Conservation (phyloP, 2,888 invertebrate species). For the Spialia ferax region DNA sequence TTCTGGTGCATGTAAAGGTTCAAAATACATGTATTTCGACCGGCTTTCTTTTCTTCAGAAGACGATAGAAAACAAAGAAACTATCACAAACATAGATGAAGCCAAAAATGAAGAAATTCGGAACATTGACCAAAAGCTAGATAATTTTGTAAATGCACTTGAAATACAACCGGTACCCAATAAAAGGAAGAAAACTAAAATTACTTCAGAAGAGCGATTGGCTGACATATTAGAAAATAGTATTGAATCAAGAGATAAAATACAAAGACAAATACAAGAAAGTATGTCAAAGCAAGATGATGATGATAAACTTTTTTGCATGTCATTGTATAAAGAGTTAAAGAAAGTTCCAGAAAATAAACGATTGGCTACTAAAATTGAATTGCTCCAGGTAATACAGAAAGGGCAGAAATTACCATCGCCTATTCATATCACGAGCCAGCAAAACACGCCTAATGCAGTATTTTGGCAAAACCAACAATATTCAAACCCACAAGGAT, state of each 20-base stretch:
- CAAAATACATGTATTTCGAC: conserved; percentile 10
- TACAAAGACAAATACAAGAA: conserved; percentile 48
- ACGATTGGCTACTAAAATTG: conserved; percentile 53
- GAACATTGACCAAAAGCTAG: conserved; percentile 4
- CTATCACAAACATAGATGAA: conserved; percentile 43
- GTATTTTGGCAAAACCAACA: conserved; percentile 28
- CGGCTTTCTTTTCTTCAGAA: conserved; percentile 38
- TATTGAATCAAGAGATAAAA: conserved; percentile 41
- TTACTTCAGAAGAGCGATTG: conserved; percentile 47
- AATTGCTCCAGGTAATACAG: conserved; percentile 49
- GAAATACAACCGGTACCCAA: conserved; percentile 12
- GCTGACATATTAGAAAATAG: conserved; percentile 51
- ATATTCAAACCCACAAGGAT: conserved; percentile 51
- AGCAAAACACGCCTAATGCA: conserved; percentile 48
- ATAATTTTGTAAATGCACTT: conserved; percentile 5
- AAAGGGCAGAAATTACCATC: conserved; percentile 50
- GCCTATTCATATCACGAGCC: conserved; percentile 46
- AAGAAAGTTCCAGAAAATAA: conserved; percentile 53
- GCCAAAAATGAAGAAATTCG: conserved; percentile 28
- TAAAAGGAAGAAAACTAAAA: conserved; percentile 13
- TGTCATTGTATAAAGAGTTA: conserved; percentile 50
- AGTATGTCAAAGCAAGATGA: conserved; percentile 52
- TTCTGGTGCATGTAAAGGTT: conserved; percentile 38
- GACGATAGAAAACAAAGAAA: conserved; percentile 32
- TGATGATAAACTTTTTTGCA: conserved; percentile 53